Percentiles rank a stretch among this genome's conserved stretches.
phyloP scores from a whole-genome alignment of 2,888 invertebrate species.

The Oscheius onirici region DNA sequence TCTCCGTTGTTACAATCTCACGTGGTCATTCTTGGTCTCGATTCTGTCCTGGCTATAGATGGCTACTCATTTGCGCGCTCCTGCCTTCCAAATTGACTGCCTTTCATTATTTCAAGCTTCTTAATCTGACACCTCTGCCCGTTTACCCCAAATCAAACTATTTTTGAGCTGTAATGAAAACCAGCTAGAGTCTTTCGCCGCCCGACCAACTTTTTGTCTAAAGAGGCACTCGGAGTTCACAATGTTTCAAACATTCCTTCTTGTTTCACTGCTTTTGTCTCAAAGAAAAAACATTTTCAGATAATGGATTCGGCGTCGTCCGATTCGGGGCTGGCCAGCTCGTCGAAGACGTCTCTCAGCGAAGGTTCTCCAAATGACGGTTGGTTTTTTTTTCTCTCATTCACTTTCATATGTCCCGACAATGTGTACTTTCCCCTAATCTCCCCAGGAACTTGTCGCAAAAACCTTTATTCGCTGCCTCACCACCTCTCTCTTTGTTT shows the following conservation, averaged over 20 bases:
- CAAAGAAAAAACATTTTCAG: too few species aligned
- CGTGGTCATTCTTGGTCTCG: too few species aligned
- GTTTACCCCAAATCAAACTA: too few species aligned
- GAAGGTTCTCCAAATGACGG: slow-evolving; percentile 11
- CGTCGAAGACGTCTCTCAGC: slow-evolving; percentile 26
- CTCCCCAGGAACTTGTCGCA: neutral
- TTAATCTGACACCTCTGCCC: too few species aligned
- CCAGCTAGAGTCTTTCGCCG: neutral
- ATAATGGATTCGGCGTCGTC: slow-evolving; percentile 31
- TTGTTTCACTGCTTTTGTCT: neutral
- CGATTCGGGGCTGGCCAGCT: slow-evolving; percentile 32
- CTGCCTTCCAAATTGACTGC: too few species aligned
- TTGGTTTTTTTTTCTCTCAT: slow-evolving; percentile 5
- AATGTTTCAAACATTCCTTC: neutral
- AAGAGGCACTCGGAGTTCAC: neutral
- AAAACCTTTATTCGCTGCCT: neutral
- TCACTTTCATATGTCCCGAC: neutral
- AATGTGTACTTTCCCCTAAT: too few species aligned
- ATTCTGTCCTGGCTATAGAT: too few species aligned
- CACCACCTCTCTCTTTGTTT: neutral
- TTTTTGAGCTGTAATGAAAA: too few species aligned
- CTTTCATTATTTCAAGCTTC: too few species aligned
- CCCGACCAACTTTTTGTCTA: neutral
- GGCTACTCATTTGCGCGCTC: too few species aligned
- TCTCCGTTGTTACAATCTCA: too few species aligned